phyloP scores from a whole-genome alignment of 2,113 vertebrate species.

The Polypterus bichir region DNA sequence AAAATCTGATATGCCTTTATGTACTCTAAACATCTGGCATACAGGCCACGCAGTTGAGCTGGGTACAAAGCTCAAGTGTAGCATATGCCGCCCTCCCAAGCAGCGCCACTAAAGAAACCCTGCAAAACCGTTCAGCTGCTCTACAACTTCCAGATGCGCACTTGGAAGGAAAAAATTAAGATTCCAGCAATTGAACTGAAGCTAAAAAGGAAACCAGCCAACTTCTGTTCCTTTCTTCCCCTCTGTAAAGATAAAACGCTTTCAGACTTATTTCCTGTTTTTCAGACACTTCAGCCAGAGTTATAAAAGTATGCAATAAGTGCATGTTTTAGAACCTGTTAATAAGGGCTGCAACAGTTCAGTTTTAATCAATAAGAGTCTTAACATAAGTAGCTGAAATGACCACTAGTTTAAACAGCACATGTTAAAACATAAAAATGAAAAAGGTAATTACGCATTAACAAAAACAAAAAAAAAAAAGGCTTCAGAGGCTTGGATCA shows the following conservation, averaged over 20 bases:
- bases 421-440: no score
- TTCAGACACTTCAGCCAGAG: background rate
- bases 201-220: conserved; percentile 12
- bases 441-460: no score
- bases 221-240: conserved; percentile 15
- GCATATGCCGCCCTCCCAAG: conserved; percentile 9
- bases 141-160: conserved; percentile 21
- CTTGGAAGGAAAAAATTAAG: conserved; percentile 16
- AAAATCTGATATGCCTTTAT: conserved; percentile 16
- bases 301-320: background rate
- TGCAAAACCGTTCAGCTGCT: conserved; percentile 25
- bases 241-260: conserved; percentile 5
- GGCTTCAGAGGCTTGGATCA: no score
- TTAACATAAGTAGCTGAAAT: no score
- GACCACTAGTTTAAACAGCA: no score
- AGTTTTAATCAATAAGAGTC: no score
- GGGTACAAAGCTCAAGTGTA: conserved; percentile 16
- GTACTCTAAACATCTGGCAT: conserved; percentile 17
- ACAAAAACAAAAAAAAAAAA: no score
- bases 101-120: conserved; percentile 12
- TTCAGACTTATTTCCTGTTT: background rate
- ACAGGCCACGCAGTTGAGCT: conserved; percentile 5
- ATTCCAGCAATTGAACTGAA: conserved; percentile 21
- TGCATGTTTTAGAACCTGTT: background rate
- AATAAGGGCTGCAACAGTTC: background rate